These are phyloP conservation scores for Phymanthus crucifer DNA, from an alignment of 92 coral and sea anemone species.

Conservation along the genomic window DNA sequence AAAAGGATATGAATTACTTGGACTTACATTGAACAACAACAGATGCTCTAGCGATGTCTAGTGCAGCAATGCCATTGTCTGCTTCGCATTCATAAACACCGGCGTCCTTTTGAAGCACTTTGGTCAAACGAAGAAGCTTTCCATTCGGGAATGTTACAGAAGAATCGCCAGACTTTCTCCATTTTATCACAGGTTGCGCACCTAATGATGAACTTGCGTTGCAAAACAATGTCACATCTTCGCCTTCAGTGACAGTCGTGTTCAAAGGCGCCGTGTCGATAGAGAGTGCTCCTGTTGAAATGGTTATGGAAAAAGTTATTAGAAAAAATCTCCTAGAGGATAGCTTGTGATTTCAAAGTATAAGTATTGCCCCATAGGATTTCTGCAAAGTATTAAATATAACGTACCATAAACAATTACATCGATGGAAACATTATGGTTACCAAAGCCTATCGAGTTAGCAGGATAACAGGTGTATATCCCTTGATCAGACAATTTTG, in stretches of 20 bases:
- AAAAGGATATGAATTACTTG: no score
- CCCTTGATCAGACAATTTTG: slow-evolving; percentile 59
- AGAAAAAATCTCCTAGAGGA: neutral
- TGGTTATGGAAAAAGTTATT: neutral
- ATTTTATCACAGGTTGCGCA: slow-evolving; percentile 20
- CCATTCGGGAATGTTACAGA: slow-evolving; percentile 37
- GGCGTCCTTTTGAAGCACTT: slow-evolving; percentile 28
- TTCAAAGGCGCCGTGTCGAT: slow-evolving; percentile 55
- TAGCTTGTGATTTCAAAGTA: neutral
- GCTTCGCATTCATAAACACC: slow-evolving; percentile 68
- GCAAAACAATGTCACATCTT: slow-evolving; percentile 49
- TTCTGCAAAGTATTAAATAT: no score
- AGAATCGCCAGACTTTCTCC: slow-evolving; percentile 40
- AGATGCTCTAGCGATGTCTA: slow-evolving; percentile 59
- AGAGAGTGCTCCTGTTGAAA: slow-evolving; percentile 58
- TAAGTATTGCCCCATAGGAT: no score
- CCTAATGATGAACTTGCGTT: slow-evolving; percentile 58
- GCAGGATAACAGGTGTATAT: slow-evolving; percentile 53
- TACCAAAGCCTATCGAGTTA: slow-evolving; percentile 58
- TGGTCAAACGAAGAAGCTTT: slow-evolving; percentile 24
- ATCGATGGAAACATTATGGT: slow-evolving; percentile 30
- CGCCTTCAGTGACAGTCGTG: slow-evolving; percentile 55
- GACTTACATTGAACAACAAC: slow-evolving; percentile 56
- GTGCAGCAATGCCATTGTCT: slow-evolving; percentile 60
- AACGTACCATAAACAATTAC: slow-evolving; percentile 65